Evolutionary conservation across 1,140 invertebrate species (phyloP).

Genomic region (Drosophila obscura): DNA sequence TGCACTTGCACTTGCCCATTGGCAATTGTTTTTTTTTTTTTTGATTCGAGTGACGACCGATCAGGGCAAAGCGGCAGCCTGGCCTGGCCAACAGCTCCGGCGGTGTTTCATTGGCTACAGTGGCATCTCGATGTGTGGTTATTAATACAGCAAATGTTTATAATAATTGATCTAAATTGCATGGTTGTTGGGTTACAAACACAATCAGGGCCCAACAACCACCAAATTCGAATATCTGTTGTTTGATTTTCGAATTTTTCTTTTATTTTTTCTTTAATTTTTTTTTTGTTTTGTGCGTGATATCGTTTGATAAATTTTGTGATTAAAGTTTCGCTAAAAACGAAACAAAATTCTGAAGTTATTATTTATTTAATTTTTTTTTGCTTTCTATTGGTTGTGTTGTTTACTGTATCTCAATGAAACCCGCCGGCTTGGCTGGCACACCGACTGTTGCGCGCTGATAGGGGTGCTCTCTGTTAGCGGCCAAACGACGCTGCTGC

Average conservation of each 20-base stretch:
- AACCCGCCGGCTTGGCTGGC: constrained; percentile 86
- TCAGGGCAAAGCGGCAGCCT: constrained; percentile 66
- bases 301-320: background rate
- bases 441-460: constrained; percentile 93
- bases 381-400: constrained; percentile 10
- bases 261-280: constrained; percentile 3
- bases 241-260: constrained; percentile 1
- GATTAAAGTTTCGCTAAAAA: constrained; percentile 13
- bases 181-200: constrained; percentile 15
- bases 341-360: constrained; percentile 30
- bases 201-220: constrained; percentile 7
- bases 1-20: constrained; percentile 42
- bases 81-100: constrained; percentile 73
- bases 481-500: constrained; percentile 87
- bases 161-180: constrained; percentile 51
- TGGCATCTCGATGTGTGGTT: constrained; percentile 11
- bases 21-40: constrained; percentile 57
- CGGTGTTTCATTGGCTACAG: constrained; percentile 61
- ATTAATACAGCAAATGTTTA: constrained; percentile 52
- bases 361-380: constrained; percentile 10
- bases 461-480: constrained; percentile 95
- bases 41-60: constrained; percentile 51
- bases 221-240: background rate
- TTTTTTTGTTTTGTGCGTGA: background rate
- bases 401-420: constrained; percentile 81